Evolutionary conservation across 2,113 vertebrate genomes (phyloP).

Genomic region (Isurus oxyrinchus): DNA sequence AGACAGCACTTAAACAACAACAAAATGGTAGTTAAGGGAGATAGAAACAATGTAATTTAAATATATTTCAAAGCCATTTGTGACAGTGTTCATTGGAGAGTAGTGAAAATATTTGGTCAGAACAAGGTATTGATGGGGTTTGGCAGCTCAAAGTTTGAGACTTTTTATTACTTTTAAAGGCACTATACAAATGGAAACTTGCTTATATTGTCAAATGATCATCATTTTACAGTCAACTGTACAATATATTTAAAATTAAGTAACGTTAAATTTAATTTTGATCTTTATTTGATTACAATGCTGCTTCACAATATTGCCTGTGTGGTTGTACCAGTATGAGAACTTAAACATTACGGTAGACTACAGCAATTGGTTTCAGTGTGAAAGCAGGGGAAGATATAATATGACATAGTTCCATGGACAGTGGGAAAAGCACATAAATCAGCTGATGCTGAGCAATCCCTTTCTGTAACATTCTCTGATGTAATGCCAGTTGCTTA

Average conservation of each 20-base stretch:
- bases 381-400: background rate
- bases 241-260: background rate
- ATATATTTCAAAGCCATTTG: background rate
- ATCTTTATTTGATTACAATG: background rate
- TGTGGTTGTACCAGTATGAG: background rate
- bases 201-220: background rate
- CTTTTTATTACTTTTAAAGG: background rate
- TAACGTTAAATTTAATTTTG: background rate
- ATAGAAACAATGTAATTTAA: background rate
- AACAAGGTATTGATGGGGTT: background rate
- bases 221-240: background rate
- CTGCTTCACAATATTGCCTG: background rate
- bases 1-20: background rate
- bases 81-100: background rate
- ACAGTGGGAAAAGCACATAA: background rate
- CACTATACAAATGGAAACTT: background rate
- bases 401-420: background rate
- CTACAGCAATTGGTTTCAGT: background rate
- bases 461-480: background rate
- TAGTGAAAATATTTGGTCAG: background rate
- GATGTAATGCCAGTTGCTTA: background rate
- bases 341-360: background rate
- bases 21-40: background rate
- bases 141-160: background rate
- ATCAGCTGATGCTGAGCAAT: background rate